Evolutionary conservation across 2,797 vertebrate species (phyloP), one percentile per base, ranked within the genome.

Genomic region (Cyclura pinguis): DNA sequence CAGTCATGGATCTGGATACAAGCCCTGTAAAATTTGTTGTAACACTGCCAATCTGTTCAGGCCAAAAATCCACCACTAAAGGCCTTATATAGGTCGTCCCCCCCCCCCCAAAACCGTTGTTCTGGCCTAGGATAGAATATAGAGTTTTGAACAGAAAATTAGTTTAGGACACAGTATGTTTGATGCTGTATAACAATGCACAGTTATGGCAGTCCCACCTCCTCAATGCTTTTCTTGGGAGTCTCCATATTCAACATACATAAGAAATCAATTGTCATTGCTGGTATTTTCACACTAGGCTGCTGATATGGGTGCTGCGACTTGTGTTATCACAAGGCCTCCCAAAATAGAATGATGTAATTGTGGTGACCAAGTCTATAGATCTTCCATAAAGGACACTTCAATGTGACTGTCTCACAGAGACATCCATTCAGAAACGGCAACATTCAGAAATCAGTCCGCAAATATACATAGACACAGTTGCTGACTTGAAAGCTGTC

Each of bases 11-110:
- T 59, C 47, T 86, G 92, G 89, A 92, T 64, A 95, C 0, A 88
- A 72, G 92, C 81, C 35, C 87, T 38, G 47, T 91, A 92, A 94
- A 95, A 92, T 35, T 35, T 77, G 52, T 55, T 88, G 93, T 88
- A 85, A 89, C 50, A 93, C 83, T 84, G 87, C 85, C 92, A 90
- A 88, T 88, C 18, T 93, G 32, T 69, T 90, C 84, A 85, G 38
- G 89, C 93, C 94, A 96, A 96, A 94, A 94, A 95, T 82, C 91
- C 92, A 93, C 95, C 89, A 91, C 89, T 85, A 93, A 78, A 96
- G 89, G 59, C 89, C 90, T 93, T 93, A 47, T 20, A 91, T 92
- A 88, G 87, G 92, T 80, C 27, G 89, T n/a, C n/a, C n/a, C n/a
- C n/a, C 78, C 77, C 55, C 89, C 29, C 52, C 38, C 55, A 74